Evolutionary conservation across 2,888 invertebrate genomes (phyloP).

Genomic region (Entomobrya multifasciata): DNA sequence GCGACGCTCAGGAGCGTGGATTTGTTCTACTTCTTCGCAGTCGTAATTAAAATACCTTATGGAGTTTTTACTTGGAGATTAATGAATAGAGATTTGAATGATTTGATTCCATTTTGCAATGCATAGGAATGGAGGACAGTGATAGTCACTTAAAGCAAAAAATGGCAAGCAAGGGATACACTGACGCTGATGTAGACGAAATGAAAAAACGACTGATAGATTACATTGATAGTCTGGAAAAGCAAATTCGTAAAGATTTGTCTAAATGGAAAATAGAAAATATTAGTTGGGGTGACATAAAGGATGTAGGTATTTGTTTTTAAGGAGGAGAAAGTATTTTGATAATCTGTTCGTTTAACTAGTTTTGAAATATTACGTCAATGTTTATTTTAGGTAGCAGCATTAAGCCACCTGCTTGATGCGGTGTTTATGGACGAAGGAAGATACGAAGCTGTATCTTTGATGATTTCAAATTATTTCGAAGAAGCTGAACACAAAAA

Average conservation of each 20-base stretch:
- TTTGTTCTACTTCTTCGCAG: not conserved
- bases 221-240: not conserved
- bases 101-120: too few relatives aligned
- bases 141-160: not conserved
- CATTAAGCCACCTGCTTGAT: not conserved
- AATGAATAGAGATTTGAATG: too few relatives aligned
- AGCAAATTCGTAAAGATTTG: not conserved
- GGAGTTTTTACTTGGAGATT: too few relatives aligned
- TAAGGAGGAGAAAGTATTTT: too few relatives aligned
- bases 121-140: too few relatives aligned
- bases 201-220: not conserved
- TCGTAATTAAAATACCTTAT: too few relatives aligned
- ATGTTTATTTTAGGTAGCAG: not conserved
- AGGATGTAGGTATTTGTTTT: too few relatives aligned
- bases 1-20: not conserved
- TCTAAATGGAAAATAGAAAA: not conserved
- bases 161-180: not conserved
- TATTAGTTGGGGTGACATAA: not conserved
- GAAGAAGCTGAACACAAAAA: not conserved
- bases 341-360: too few relatives aligned
- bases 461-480: not conserved
- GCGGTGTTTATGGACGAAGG: conserved; percentile 10
- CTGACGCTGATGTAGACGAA: not conserved
- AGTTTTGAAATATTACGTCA: too few relatives aligned
- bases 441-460: not conserved